Evolutionary conservation across 1,140 invertebrate genomes (phyloP), one percentile per base, ranked within the genome.

Genomic region (Pseudomyrmex gracilis): DNA sequence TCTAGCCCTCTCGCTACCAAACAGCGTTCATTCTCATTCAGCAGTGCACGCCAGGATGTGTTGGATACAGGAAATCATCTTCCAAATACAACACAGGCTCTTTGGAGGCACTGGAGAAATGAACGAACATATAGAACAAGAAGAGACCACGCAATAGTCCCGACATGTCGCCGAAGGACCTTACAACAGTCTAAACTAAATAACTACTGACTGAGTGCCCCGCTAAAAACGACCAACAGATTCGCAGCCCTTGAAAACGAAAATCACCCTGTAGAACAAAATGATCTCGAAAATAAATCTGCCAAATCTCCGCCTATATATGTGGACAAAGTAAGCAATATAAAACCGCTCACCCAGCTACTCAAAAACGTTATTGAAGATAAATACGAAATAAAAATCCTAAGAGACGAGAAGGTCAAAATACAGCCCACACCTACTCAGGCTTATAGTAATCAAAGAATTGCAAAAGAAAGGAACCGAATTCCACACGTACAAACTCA

Each of bases 351-450:
- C 5, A 45, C 45, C 1, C 9, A 4, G 9, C 2, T 66, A 66
- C 17, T 66, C 3, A 17, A 66, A 8, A 49, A 12, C 9, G 45
- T 66, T 20, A 43, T 43, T 66, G 20, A 76, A 49, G 10, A 76
- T 51, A 8, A 76, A 34, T 76, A 76, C n/a, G 20, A 15, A 43
- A 0, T 76, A 10, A 76, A 76, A 47, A 51, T 76, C 12, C 3
- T 76, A 2, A 63, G 20, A 13, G 53, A 76, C 15, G 34, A 76
- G 2, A 5, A 53, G n/a, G 20, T 76, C 1, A 76, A 17, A 7
- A 76, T 64, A 34, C 45, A 51, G 43, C 73, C 24, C 0, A 63
- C 60, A 4, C 20, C 7, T 15, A 5, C 13, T 15, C 45, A 34
- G 2, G 15, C 2, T 15, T 10, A 34, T 63, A 76, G 43, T 76